Base-by-base conservation (phyloP, 2,888 invertebrate genomes). In the Catocala fraxini region DNA sequence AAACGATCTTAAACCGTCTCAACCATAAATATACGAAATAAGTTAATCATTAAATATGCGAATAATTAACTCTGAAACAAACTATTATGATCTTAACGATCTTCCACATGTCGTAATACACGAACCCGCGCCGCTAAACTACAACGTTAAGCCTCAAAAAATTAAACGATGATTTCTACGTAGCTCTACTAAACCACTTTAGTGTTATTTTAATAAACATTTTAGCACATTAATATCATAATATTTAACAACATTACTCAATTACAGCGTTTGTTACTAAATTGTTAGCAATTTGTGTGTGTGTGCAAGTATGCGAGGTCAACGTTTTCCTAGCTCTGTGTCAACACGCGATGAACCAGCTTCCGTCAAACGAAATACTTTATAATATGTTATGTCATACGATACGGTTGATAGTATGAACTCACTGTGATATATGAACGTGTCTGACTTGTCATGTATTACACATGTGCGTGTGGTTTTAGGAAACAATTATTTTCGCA, bases 301-400 rank as follows among this genome's bases (percentile, higher is more conserved):
- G 15, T 10, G 15, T n/a, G 45, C 15, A 46, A 9, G 15, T 12
- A 25, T 6, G 53, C 60, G 63, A 61, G 75, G 65, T 72, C 70
- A 68, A 70, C 63, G 68, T 49, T 63, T 72, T 74, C 67, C 63
- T 81, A 82, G 70, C 51, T 83, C 70, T 68, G 65, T 70, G 84
- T 74, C 67, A 63, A 63, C 25, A 25, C 70, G 77, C 75, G 85
- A 85, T 88, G 84, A 87, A 87, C 86, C 82, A 81, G 73, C 82
- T 86, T 88, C 89, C 89, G 86, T 68, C 68, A 64, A 62, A 75
- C 70, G 61, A 70, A 78, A 78, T 78, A 68, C 65, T 69, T 70
- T 64, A 66, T 79, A 65, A 56, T 65, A 60, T 70, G 69, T 75
- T 85, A 83, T 84, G 79, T 82, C 83, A 87, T 75, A 67, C 71